Evolutionary conservation across 2,797 vertebrate genomes (phyloP).

Genomic region (Pangasius sanitwongsei): DNA sequence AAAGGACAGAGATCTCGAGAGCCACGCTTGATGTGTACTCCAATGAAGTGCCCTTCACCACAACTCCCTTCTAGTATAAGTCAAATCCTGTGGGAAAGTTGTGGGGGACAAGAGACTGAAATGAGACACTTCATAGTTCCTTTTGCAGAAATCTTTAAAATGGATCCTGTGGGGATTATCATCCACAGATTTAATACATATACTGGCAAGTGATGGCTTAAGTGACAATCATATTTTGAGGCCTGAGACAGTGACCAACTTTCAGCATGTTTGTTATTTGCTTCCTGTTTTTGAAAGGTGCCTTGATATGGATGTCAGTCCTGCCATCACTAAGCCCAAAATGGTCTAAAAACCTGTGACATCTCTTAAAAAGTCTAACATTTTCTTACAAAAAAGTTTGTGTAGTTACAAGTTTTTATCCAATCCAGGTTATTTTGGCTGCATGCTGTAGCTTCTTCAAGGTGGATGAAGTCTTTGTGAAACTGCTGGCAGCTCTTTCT

Average conservation of each 20-base stretch:
- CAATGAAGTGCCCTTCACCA: constrained; percentile 64
- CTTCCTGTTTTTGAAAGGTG: constrained; percentile 53
- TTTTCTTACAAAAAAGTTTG: constrained; percentile 65
- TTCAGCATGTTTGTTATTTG: constrained; percentile 29
- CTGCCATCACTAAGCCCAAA: constrained; percentile 44
- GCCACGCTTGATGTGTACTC: constrained; percentile 68
- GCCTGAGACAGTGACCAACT: constrained; percentile 71
- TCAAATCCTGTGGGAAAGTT: constrained; percentile 18
- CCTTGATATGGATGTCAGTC: constrained; percentile 39
- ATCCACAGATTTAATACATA: constrained; percentile 58
- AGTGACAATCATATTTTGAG: constrained; percentile 53
- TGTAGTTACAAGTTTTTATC: constrained; percentile 65
- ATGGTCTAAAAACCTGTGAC: constrained; percentile 55
- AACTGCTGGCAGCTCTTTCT: constrained; percentile 78
- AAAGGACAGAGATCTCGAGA: constrained; percentile 52
- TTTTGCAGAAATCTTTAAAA: constrained; percentile 37
- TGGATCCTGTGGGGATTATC: constrained; percentile 29
- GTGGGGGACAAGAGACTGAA: constrained; percentile 29
- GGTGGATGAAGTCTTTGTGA: constrained; percentile 51
- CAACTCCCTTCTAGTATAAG: constrained; percentile 19
- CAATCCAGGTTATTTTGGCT: constrained; percentile 73
- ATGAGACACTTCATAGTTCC: constrained; percentile 23
- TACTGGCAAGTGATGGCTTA: constrained; percentile 53
- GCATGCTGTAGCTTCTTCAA: constrained; percentile 74
- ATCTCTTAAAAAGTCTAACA: constrained; percentile 55